Percentiles rank a stretch among this genome's conserved stretches.
phyloP scores from a whole-genome alignment of 2,888 invertebrate genomes.

The Cantharis rufa region DNA sequence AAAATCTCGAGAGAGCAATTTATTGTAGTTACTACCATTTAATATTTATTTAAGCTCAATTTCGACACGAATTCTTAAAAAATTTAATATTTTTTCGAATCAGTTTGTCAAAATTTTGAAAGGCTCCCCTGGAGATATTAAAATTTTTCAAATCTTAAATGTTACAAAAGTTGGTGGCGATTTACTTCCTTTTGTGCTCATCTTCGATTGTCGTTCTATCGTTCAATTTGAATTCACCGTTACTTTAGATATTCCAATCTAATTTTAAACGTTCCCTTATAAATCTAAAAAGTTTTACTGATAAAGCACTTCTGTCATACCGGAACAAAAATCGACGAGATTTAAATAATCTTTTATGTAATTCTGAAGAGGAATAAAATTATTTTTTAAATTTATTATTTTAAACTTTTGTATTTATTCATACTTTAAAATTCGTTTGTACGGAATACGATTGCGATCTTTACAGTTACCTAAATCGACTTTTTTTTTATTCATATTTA shows the following conservation, averaged over 20 bases:
- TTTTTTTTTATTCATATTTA: no score
- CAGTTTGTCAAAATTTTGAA: neutral
- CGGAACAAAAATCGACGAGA: slow-evolving; percentile 10
- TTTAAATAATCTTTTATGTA: slow-evolving; percentile 6
- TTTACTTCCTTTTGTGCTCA: neutral
- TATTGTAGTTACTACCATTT: neutral
- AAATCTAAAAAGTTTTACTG: slow-evolving; percentile 7
- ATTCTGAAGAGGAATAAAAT: neutral
- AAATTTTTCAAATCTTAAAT: neutral
- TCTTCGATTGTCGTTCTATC: neutral
- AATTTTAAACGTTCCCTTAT: slow-evolving; percentile 10
- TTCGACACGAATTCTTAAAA: neutral
- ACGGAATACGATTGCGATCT: neutral
- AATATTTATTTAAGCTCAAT: neutral
- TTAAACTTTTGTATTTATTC: neutral
- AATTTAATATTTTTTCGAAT: neutral
- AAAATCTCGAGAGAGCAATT: neutral
- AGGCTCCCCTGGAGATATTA: neutral
- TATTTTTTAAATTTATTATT: neutral
- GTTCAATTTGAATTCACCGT: slow-evolving; percentile 4
- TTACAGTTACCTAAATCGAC: neutral
- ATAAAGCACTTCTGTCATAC: slow-evolving; percentile 12
- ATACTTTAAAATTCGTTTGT: neutral
- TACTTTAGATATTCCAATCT: slow-evolving; percentile 8
- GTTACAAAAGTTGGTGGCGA: neutral